phyloP scores from a whole-genome alignment of 2,888 invertebrate genomes.

The Amphipyra tragopoginis region DNA sequence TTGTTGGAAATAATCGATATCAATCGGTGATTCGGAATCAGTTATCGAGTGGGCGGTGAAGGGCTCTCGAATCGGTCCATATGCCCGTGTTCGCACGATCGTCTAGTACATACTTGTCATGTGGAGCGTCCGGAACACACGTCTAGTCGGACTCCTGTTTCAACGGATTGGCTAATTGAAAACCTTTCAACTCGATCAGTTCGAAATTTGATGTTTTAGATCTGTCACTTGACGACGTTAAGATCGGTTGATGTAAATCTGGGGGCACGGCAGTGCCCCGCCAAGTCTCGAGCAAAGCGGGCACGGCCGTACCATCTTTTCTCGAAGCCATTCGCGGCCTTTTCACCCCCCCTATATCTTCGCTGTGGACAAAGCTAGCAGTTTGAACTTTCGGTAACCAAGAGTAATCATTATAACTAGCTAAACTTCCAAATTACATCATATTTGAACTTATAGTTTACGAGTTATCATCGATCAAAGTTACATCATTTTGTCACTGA shows the following conservation, averaged over 20 bases:
- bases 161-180: constrained; percentile 76
- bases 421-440: too few species aligned
- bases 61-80: constrained; percentile 72
- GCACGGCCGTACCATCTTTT: too few species aligned
- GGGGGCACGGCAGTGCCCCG: too few species aligned
- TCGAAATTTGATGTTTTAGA: constrained; percentile 56
- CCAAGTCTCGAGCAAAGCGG: too few species aligned
- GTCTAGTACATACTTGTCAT: constrained; percentile 73
- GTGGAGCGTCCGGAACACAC: constrained; percentile 70
- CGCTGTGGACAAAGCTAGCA: too few species aligned
- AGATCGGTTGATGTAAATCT: constrained; percentile 30
- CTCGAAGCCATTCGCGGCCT: too few species aligned
- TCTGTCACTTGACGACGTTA: constrained; percentile 36
- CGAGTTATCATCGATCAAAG: too few species aligned
- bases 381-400: too few species aligned
- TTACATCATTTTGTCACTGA: too few species aligned
- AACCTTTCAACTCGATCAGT: constrained; percentile 66
- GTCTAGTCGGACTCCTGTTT: constrained; percentile 67
- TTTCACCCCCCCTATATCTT: too few species aligned
- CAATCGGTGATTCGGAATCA: constrained; percentile 77
- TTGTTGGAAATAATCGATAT: constrained; percentile 73
- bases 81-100: constrained; percentile 69
- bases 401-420: too few species aligned
- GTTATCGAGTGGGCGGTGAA: constrained; percentile 74
- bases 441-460: too few species aligned